Evolutionary conservation across 1,140 invertebrate species (phyloP), one percentile per base, ranked within the genome.

Genomic region (Drosophila rufa): DNA sequence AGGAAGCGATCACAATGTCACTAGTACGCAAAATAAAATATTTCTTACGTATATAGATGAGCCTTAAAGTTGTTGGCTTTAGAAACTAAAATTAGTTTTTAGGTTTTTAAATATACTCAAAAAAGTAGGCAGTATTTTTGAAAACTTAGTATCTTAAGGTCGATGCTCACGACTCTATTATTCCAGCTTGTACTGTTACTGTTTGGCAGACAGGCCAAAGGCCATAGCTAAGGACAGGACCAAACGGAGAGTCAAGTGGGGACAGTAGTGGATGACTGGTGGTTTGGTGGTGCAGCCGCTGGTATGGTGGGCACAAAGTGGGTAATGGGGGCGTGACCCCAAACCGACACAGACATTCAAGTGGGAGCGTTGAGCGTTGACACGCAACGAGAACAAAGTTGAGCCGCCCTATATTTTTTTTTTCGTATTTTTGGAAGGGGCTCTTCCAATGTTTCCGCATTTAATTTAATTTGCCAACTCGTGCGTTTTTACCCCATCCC

Each of bases 391-490:
- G 62, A 59, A 51, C 53, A 78, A 77, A 66, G 65, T 58, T 65
- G 51, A 30, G 51, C 74, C 45, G 66, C 67, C 69, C 61, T 59
- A 59, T 55, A 57, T 60, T 51, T 65, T 8, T 36, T 3, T 19
- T 15, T 38, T 17, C 61, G 57, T 50, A 53, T 58, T 50, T 33
- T 69, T 65, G 53, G 19, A 25, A 25, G 17, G 4, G 17, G n/a
- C 47, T 51, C 36, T 22, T 62, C 62, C 69, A 55, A 64, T 77
- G 69, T 86, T 86, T 80, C 57, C 51, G 80, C 47, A 81, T 75
- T 84, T 84, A 87, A 87, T 87, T 87, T 81, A 70, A 90, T 90
- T 87, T 90, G 74, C 45, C 74, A 81, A 81, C 84, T 87, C 83
- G 79, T 79, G 75, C 75, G 62, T 76, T 76, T 64, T 59, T n/a